phyloP scores from a whole-genome alignment of 2,797 vertebrate species.

The Lacerta bilineata region DNA sequence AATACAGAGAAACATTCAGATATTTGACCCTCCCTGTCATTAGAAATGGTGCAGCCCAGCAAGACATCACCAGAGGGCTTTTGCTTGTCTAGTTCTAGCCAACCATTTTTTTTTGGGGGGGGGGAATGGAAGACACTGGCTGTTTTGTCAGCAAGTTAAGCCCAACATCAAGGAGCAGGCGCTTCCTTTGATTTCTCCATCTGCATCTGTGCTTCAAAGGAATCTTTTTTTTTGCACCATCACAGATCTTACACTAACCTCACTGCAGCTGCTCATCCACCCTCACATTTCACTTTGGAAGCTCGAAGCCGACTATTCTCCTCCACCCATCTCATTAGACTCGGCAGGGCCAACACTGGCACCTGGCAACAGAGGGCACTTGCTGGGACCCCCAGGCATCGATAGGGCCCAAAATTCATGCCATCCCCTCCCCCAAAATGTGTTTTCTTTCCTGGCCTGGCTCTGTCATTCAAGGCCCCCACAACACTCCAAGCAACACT shows the following conservation, averaged over 20 bases:
- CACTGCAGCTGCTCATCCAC: slow-evolving; percentile 20
- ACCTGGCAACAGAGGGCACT: neutral
- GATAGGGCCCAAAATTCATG: neutral
- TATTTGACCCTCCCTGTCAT: neutral
- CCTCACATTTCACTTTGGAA: neutral
- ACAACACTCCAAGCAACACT: neutral
- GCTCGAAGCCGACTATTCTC: neutral
- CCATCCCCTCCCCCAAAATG: neutral
- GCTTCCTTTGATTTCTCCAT: slow-evolving; percentile 43
- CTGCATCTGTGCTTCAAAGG: slow-evolving; percentile 43
- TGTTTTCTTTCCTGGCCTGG: neutral
- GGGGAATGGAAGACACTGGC: neutral
- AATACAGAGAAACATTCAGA: neutral
- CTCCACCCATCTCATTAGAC: neutral
- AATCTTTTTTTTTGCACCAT: neutral
- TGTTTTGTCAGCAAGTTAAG: slow-evolving; percentile 6
- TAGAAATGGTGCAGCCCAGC: neutral
- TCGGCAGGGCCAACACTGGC: no score
- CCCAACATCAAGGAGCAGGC: neutral
- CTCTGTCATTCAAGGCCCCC: neutral
- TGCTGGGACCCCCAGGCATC: neutral
- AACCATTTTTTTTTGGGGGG: neutral
- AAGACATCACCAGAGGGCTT: neutral
- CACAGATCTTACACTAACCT: slow-evolving; percentile 29
- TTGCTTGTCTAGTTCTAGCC: neutral